phyloP scores from a whole-genome alignment of 1,140 invertebrate genomes.

The Musca vetustissima region DNA sequence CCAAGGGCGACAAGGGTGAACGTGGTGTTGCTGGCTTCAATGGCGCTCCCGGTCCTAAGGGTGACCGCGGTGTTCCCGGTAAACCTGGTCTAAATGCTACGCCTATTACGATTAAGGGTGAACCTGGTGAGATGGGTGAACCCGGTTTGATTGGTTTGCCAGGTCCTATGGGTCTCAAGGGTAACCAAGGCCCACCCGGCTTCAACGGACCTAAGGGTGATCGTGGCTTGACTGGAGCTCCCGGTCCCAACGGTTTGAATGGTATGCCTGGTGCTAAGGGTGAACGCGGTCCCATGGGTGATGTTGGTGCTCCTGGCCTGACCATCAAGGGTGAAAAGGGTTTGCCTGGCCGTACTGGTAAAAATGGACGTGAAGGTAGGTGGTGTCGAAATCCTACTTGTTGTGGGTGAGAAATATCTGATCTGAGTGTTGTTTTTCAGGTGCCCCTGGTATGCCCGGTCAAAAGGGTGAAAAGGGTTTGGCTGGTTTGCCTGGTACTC shows the following conservation, averaged over 20 bases:
- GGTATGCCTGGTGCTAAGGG: constrained; percentile 69
- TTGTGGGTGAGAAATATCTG: too few relatives aligned
- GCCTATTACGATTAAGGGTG: constrained; percentile 63
- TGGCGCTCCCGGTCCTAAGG: constrained; percentile 62
- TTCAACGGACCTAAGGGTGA: constrained; percentile 76
- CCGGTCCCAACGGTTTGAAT: constrained; percentile 75
- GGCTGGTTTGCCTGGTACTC: constrained; percentile 65
- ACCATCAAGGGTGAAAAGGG: constrained; percentile 74
- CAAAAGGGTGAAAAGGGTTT: constrained; percentile 62
- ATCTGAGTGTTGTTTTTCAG: too few relatives aligned
- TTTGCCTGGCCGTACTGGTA: constrained; percentile 61
- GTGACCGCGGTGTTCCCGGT: constrained; percentile 64
- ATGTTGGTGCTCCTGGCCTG: constrained; percentile 65
- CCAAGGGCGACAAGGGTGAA: constrained; percentile 60
- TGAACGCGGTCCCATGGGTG: constrained; percentile 70
- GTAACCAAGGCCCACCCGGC: constrained; percentile 59
- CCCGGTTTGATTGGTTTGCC: constrained; percentile 65
- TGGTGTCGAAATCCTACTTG: too few relatives aligned
- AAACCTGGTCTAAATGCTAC: constrained; percentile 63
- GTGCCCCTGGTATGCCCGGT: constrained; percentile 60
- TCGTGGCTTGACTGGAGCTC: constrained; percentile 69
- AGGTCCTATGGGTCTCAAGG: constrained; percentile 61
- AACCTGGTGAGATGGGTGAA: constrained; percentile 68
- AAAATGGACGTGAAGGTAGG: constrained; percentile 63
- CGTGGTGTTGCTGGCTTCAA: constrained; percentile 53